Evolutionary conservation across 2,113 vertebrate species (phyloP).

Genomic region (Charina bottae): DNA sequence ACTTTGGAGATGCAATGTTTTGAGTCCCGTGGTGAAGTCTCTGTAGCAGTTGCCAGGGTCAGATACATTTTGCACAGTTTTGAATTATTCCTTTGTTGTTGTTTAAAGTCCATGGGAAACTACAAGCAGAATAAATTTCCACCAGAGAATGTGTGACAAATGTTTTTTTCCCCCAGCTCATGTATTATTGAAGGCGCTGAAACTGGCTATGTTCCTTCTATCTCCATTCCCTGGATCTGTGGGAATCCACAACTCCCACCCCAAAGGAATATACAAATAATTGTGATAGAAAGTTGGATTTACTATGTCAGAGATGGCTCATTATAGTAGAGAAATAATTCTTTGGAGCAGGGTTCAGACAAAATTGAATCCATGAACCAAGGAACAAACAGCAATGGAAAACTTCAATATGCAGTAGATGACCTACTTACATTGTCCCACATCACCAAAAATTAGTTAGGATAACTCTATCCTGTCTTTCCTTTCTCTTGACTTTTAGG

Average conservation of each 20-base stretch:
- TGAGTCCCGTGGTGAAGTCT: not conserved
- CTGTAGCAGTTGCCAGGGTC: not conserved
- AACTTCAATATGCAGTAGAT: not conserved
- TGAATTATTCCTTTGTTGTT: conserved; percentile 43
- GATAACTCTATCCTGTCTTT: not conserved
- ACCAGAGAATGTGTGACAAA: conserved; percentile 63
- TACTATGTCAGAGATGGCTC: too few relatives aligned
- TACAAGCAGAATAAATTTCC: conserved; percentile 63
- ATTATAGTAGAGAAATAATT: not conserved
- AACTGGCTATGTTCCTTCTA: not conserved
- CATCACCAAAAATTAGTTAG: not conserved
- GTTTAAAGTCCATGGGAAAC: conserved; percentile 60
- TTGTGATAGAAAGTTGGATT: not conserved
- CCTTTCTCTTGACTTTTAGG: not conserved
- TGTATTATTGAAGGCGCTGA: conserved; percentile 44
- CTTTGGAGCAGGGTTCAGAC: not conserved
- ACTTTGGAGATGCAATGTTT: fast-evolving
- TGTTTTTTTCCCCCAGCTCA: conserved; percentile 60
- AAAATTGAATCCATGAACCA: not conserved
- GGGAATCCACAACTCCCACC: not conserved
- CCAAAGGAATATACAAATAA: not conserved
- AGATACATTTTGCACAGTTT: conserved; percentile 56
- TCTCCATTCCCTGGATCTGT: not conserved
- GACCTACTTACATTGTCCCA: not conserved
- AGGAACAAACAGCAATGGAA: not conserved